These are phyloP conservation scores for Steinernema feltiae DNA, from an alignment of 1,140 invertebrate species.

Conservation along the genomic window DNA sequence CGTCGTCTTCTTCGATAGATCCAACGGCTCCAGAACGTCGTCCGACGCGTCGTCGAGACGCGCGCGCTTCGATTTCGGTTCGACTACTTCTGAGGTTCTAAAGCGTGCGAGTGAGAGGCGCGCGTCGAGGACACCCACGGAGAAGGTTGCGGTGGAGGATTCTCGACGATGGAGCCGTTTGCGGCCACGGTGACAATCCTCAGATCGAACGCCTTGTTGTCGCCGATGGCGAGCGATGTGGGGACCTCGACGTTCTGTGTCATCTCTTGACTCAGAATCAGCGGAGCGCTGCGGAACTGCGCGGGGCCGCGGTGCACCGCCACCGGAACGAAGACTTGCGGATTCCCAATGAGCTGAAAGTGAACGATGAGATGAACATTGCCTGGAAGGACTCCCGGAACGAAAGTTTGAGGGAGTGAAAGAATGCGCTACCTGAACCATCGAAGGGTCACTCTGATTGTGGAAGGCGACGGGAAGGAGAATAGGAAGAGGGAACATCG, in stretches of 20 bases:
- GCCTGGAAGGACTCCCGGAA: neutral
- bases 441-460: slow-evolving; percentile 6
- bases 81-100: neutral
- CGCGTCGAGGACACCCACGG: neutral
- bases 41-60: neutral
- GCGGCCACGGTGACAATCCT: neutral
- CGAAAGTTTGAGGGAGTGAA: slow-evolving; percentile 6
- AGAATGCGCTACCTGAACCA: slow-evolving; percentile 12
- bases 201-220: neutral
- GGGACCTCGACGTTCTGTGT: neutral
- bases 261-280: neutral
- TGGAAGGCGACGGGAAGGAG: slow-evolving; percentile 25
- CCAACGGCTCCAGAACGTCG: neutral
- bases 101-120: neutral
- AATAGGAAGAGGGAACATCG: slow-evolving; percentile 18
- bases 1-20: neutral
- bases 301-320: slow-evolving; percentile 14
- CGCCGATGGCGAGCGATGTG: neutral
- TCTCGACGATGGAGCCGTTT: neutral
- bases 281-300: slow-evolving; percentile 15
- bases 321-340: neutral
- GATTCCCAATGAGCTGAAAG: slow-evolving; percentile 12
- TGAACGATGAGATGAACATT: neutral
- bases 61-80: neutral
- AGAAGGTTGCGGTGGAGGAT: neutral